Evolutionary conservation across 1,140 invertebrate species (phyloP), one percentile per base, ranked within the genome.

Genomic region (Adoxophyes honmai): DNA sequence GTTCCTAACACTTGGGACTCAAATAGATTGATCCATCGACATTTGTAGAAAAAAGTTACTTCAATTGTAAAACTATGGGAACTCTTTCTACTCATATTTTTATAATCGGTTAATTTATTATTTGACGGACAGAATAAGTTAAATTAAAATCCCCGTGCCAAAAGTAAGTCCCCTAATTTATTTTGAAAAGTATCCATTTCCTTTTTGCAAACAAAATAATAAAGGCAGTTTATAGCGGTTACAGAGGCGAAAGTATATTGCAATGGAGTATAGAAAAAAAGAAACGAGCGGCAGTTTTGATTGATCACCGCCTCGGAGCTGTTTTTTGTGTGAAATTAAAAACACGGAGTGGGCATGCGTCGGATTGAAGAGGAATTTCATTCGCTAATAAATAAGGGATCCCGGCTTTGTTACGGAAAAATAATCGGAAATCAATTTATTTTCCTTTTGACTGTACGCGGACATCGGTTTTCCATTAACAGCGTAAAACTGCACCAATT

Each of bases 271-370:
- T 79, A 83, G 81, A 83, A 84, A 78, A 62, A 81, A 79, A 73
- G 65, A 72, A 82, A 64, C 68, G 70, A 80, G 68, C 77, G 75
- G 71, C 71, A 79, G 71, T 78, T 88, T 83, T 88, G 86, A 88
- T 88, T 88, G 84, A 88, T 88, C 82, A 88, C 86, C 86, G 75
- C 82, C 69, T 78, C 79, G 60, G 68, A 70, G 73, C 67, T 54
- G 67, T 76, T 86, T 88, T 88, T 88, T 88, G 80, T 86, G 74
- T 82, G 75, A 81, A 88, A 88, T 88, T 88, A 88, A 88, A 88
- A 86, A 88, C 77, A 71, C 75, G 81, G 65, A 84, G 66, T 83
- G 73, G 73, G 76, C 81, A 82, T 83, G 75, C 81, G 81, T 81
- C 78, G 81, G 81, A 85, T 88, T 86, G 79, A 82, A 78, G 72